Percentiles rank a stretch among this genome's conserved stretches.
phyloP scores from a whole-genome alignment of 2,888 invertebrate genomes.

The Leptura quadrifasciata region DNA sequence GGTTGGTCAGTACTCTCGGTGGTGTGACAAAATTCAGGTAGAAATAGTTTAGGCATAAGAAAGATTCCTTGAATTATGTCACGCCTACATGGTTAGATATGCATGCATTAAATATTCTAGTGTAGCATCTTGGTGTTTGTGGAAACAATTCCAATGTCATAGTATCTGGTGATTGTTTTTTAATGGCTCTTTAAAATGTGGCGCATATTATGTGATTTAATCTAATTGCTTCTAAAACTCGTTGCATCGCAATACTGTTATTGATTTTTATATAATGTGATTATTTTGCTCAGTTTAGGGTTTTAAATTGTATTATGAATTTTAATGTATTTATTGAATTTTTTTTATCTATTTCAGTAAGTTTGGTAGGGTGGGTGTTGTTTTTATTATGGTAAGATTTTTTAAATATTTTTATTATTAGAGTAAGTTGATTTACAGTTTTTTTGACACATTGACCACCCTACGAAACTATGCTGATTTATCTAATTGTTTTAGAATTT shows the following conservation, averaged over 20 bases:
- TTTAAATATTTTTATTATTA: slow-evolving; percentile 40
- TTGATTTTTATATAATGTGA: slow-evolving; percentile 46
- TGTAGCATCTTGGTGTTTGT: too few relatives aligned
- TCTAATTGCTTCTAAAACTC: slow-evolving; percentile 26
- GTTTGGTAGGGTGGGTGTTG: slow-evolving; percentile 74
- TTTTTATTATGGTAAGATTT: slow-evolving; percentile 52
- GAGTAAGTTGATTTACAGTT: slow-evolving; percentile 27
- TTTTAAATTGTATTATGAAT: slow-evolving; percentile 40
- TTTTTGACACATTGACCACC: slow-evolving; percentile 64
- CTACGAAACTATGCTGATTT: slow-evolving; percentile 67
- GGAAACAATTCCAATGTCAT: too few relatives aligned
- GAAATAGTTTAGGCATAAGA: too few relatives aligned
- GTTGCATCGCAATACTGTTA: slow-evolving; percentile 37
- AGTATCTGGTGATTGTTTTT: slow-evolving; percentile 21
- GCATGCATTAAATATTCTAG: too few relatives aligned
- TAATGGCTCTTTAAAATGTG: slow-evolving; percentile 46
- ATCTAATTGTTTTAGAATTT: slow-evolving; percentile 39
- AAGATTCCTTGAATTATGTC: too few relatives aligned
- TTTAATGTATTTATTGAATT: slow-evolving; percentile 40
- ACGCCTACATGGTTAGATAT: too few relatives aligned
- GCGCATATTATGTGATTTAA: slow-evolving; percentile 29
- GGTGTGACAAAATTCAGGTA: too few relatives aligned
- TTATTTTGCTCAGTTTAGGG: slow-evolving; percentile 52
- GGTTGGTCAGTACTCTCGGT: too few relatives aligned
- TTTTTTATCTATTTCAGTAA: slow-evolving; percentile 63